Evolutionary conservation across 2,888 invertebrate species (phyloP).

Genomic region (Pasiphila rectangulata): DNA sequence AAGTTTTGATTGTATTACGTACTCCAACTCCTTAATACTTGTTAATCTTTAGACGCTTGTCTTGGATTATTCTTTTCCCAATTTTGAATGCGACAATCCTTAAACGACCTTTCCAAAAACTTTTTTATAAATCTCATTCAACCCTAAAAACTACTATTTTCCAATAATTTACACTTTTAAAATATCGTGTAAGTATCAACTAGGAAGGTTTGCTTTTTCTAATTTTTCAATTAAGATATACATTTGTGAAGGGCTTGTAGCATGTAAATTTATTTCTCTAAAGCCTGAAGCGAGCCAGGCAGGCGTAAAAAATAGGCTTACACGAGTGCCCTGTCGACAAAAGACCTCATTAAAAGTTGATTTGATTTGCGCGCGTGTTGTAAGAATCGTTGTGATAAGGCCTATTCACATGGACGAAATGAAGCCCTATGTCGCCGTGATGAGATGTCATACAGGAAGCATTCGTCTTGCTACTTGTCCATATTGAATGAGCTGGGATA

Average conservation of each 20-base stretch:
- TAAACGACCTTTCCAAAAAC: conserved; percentile 33
- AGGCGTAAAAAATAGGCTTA: conserved; percentile 13
- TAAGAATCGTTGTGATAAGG: conserved; percentile 19
- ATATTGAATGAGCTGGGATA: conserved; percentile 11
- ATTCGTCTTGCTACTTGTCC: conserved; percentile 7
- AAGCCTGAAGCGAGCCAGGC: conserved; percentile 13
- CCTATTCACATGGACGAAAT: conserved; percentile 17
- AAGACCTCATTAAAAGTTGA: conserved; percentile 34
- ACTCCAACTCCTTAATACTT: conserved; percentile 55
- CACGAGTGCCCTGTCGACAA: conserved; percentile 21
- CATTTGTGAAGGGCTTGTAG: background rate
- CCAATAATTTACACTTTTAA: no score
- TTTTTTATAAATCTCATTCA: conserved; percentile 8
- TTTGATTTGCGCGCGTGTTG: conserved; percentile 30
- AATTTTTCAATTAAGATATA: no score
- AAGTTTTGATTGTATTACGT: conserved; percentile 78
- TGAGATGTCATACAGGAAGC: conserved; percentile 14
- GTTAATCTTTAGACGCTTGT: conserved; percentile 60
- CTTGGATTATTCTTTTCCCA: conserved; percentile 45
- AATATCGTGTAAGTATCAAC: background rate
- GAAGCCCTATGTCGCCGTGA: conserved; percentile 5
- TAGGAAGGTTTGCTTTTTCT: no score
- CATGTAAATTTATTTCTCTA: conserved; percentile 8
- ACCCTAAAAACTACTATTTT: no score
- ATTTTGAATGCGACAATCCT: conserved; percentile 38